Base-by-base conservation (phyloP, 2,113 vertebrate genomes). In the Hoplias malabaricus region DNA sequence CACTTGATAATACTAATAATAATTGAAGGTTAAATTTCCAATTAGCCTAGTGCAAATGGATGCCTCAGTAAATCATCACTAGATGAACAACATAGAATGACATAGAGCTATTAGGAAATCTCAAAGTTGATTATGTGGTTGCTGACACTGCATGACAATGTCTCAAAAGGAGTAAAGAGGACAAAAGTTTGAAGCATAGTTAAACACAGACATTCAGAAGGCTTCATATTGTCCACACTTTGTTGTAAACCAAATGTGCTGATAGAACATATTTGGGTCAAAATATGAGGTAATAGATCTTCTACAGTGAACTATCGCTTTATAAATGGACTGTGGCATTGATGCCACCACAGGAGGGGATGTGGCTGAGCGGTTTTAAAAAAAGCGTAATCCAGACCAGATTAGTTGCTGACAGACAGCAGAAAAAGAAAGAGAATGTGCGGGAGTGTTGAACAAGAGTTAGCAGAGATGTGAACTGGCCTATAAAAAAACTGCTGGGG, bases 381-480 rank as follows among this genome's bases (percentile, higher is more conserved):
- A 33, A 2, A 34, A 33, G 57, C 48, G 56, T 66, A 77, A 43
- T 62, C 59, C 38, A 65, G 61, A 74, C 74, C 65, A 66, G 79
- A 83, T 77, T 83, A 89, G 86, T 82, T 75, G 85, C 81, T 89
- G 88, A 88, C 87, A 89, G 88, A 84, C 85, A 85, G 83, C 85
- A 88, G 86, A 88, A 86, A 84, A 86, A 84, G 84, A 82, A 36
- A 85, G 86, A 88, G 87, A 91, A 85, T 88, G 89, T 85, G 89
- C 80, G 84, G 85, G 84, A 87, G 82, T 88, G 87, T 86, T 77
- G 80, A 80, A 84, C 83, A 77, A 81, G 38, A 69, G 69, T 88
- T 88, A 82, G 82, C 87, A 85, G 86, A 80, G 72, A 89, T 86
- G 81, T 86, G 86, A 86, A 87, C 86, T 83, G 84, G 86, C 67